Base-by-base conservation (phyloP, 2,888 invertebrate genomes). In the Pristionchus mayeri region DNA sequence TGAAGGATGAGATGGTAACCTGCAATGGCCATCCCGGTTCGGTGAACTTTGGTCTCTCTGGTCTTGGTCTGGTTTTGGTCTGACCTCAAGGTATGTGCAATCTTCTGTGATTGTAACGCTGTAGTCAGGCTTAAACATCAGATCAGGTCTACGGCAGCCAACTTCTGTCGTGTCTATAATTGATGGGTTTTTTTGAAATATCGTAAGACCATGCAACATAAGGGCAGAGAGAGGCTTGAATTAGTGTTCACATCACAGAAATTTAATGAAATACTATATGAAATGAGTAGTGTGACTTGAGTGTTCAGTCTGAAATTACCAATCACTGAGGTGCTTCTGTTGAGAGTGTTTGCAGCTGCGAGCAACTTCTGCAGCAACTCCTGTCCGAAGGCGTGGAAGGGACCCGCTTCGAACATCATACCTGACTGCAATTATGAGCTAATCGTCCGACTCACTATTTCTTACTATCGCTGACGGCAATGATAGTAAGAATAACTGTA, bases 341-440 rank as follows among this genome's bases (percentile, higher is more conserved):
- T 86, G 21, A 90, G 79, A 4, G 90, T 90, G 48, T 82, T 84
- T 13, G 88, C 89, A 4, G 88, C 87, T 2, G 85, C 83, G 3
- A 88, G 86, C 80, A 90, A 60, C 60, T 87, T 88, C 27, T 84
- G 79, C 71, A 90, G 87, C 57, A 90, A 86, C 84, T 84, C 93
- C 94, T 94, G 95, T 2, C 96, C 96, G 93, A 98, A 98, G 94
- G 96, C 97, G 0, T 97, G 96, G 94, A 98, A 98, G 34, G 98
- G 97, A 0, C 98, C 98, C 85, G 97, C 96, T 93, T 98, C 97
- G 93, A 98, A 98, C 86, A 96, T 95, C 91, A 98, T 95, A 93
- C 96, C 96, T 67, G 88, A 86, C 86, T 88, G 81, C 24, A 87
- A 37, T 11, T 2, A 2, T 37, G 21, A 21, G 21, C 37, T n/a